phyloP scores from a whole-genome alignment of 2,797 vertebrate genomes.

The Poeciliopsis infans region DNA sequence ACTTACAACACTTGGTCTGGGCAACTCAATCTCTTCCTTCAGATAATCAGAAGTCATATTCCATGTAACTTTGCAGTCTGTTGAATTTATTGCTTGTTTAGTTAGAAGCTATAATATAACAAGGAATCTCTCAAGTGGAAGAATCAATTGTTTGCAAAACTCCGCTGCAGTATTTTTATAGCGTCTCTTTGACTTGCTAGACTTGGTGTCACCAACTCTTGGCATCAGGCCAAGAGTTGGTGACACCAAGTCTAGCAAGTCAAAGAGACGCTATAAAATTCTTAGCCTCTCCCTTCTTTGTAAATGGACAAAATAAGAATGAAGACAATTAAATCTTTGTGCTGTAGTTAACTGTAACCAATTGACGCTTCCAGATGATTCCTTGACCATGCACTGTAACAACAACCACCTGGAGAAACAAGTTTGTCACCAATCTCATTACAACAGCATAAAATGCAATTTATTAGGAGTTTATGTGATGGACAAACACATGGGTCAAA shows the following conservation, averaged over 20 bases:
- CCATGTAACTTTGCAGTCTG: conserved; percentile 15
- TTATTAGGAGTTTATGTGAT: neutral
- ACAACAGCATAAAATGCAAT: neutral
- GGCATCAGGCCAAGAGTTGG: neutral
- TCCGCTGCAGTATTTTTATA: neutral
- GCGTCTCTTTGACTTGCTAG: too few relatives aligned
- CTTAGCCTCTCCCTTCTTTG: neutral
- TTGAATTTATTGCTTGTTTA: conserved; percentile 15
- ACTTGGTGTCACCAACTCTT: neutral
- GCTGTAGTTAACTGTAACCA: conserved; percentile 3
- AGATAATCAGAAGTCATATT: conserved; percentile 7
- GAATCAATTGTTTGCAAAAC: conserved; percentile 32
- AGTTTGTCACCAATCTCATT: conserved; percentile 11
- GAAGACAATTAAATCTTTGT: neutral
- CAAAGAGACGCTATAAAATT: neutral
- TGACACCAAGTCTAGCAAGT: neutral
- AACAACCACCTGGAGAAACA: conserved; percentile 48
- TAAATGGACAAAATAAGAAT: conserved; percentile 7
- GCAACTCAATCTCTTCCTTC: conserved; percentile 3
- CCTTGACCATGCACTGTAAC: conserved; percentile 46
- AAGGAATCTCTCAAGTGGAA: conserved; percentile 43
- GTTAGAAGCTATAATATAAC: conserved; percentile 1
- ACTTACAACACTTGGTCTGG: neutral
- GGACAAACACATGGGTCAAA: neutral
- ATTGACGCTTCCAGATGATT: conserved; percentile 27